Conservation (phyloP, 2,797 vertebrate genomes). For the Fundulus diaphanus region DNA sequence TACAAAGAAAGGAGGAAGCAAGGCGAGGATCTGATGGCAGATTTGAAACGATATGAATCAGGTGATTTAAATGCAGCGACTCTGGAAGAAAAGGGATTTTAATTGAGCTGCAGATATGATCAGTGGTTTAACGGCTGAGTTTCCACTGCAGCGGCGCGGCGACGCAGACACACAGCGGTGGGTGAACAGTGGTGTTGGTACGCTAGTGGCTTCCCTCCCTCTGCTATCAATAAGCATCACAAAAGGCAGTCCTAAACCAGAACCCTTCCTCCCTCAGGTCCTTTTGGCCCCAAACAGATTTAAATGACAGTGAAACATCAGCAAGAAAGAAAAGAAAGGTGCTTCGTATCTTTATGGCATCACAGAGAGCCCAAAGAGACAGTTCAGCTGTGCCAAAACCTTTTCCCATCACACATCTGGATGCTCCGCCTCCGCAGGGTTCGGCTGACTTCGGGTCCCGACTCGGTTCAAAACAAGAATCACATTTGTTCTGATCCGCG, state of each 20-base stretch:
- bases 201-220: conserved; percentile 72
- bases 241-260: conserved; percentile 67
- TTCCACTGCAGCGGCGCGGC: conserved; percentile 46
- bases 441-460: not conserved
- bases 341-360: conserved; percentile 75
- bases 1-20: not conserved
- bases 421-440: too few relatives aligned
- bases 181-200: conserved; percentile 58
- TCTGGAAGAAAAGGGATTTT: conserved; percentile 39
- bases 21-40: not conserved
- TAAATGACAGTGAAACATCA: conserved; percentile 68
- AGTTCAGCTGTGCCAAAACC: conserved; percentile 28
- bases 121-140: conserved; percentile 48
- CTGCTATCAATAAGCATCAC: conserved; percentile 56
- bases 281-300: conserved; percentile 72
- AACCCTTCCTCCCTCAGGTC: conserved; percentile 59
- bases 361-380: conserved; percentile 51
- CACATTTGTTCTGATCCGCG: too few relatives aligned
- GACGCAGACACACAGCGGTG: conserved; percentile 33
- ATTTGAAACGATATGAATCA: not conserved
- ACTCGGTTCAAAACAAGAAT: not conserved
- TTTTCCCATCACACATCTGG: conserved; percentile 12
- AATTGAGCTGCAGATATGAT: conserved; percentile 59
- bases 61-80: not conserved
- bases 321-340: conserved; percentile 73